These are phyloP conservation scores for Masnerella sp. DNA, from an alignment of 2,888 invertebrate genomes.

Conservation along the genomic window DNA sequence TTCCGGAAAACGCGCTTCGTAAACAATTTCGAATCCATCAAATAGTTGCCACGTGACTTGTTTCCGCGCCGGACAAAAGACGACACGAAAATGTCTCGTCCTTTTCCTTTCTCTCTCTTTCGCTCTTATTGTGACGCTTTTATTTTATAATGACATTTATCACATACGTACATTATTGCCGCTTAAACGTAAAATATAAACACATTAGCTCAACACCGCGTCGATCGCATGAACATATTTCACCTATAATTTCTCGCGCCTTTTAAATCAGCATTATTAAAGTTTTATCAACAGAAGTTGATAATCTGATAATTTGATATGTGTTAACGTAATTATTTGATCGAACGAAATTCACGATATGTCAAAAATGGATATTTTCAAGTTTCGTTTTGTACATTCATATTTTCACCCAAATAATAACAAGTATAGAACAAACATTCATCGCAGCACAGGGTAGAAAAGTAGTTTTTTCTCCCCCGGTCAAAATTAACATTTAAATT, in stretches of 20 bases:
- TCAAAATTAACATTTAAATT: no score
- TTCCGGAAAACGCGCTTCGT: constrained; percentile 9
- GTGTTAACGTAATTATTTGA: no score
- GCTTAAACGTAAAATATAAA: constrained; percentile 51
- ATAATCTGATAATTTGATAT: no score
- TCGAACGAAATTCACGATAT: no score
- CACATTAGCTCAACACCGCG: constrained; percentile 36
- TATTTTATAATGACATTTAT: constrained; percentile 58
- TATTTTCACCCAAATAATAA: no score
- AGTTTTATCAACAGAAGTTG: no score
- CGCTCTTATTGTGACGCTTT: constrained; percentile 46
- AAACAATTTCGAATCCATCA: constrained; percentile 32
- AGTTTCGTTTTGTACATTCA: no score
- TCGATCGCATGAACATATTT: constrained; percentile 34
- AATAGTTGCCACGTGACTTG: constrained; percentile 46
- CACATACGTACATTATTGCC: constrained; percentile 60
- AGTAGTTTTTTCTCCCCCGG: no score
- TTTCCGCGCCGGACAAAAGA: no score
- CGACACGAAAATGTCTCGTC: constrained; percentile 31
- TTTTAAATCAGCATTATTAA: constrained; percentile 19
- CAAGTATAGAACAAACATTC: no score
- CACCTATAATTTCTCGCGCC: constrained; percentile 17
- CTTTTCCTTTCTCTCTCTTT: constrained; percentile 43
- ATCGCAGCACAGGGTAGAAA: no score
- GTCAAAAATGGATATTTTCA: no score